A percentile compares a stretch with the other conserved stretches of the same genome.
These are phyloP conservation scores for Thecocarcelia acutangulata DNA, from an alignment of 2,888 invertebrate genomes.

Conservation along the genomic window DNA sequence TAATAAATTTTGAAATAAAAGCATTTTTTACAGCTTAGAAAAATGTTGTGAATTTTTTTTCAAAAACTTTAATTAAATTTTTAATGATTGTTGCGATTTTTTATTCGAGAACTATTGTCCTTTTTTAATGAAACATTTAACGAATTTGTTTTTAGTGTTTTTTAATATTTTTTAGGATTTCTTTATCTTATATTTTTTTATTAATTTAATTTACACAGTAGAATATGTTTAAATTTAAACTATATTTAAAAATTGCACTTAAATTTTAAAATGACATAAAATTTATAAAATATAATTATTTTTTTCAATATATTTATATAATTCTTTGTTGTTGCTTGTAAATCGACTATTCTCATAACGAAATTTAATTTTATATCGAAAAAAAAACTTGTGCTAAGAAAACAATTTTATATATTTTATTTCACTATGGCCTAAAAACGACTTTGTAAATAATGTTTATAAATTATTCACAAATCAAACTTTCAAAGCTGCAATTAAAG, in stretches of 20 bases:
- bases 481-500: slow-evolving; percentile 58
- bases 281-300: slow-evolving; percentile 44
- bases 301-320: slow-evolving; percentile 25
- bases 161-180: slow-evolving; percentile 39
- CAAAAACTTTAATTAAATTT: not conserved
- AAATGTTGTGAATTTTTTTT: not conserved
- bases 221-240: slow-evolving; percentile 59
- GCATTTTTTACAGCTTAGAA: too few relatives aligned
- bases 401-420: slow-evolving; percentile 23
- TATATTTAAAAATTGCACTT: slow-evolving; percentile 65
- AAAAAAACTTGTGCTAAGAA: slow-evolving; percentile 26
- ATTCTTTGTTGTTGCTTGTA: slow-evolving; percentile 52
- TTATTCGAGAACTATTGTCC: not conserved
- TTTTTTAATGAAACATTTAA: slow-evolving; percentile 79
- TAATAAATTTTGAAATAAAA: too few relatives aligned
- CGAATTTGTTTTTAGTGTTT: slow-evolving; percentile 65
- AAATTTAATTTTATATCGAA: slow-evolving; percentile 35
- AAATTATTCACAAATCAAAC: slow-evolving; percentile 41
- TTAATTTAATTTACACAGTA: slow-evolving; percentile 66
- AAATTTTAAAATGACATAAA: slow-evolving; percentile 62
- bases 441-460: slow-evolving; percentile 18
- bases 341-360: slow-evolving; percentile 47
- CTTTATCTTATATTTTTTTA: slow-evolving; percentile 38
- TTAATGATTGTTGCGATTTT: not conserved
- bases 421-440: slow-evolving; percentile 43